Evolutionary conservation across 2,113 vertebrate genomes (phyloP).

Genomic region (Rhodinocichla rosea): DNA sequence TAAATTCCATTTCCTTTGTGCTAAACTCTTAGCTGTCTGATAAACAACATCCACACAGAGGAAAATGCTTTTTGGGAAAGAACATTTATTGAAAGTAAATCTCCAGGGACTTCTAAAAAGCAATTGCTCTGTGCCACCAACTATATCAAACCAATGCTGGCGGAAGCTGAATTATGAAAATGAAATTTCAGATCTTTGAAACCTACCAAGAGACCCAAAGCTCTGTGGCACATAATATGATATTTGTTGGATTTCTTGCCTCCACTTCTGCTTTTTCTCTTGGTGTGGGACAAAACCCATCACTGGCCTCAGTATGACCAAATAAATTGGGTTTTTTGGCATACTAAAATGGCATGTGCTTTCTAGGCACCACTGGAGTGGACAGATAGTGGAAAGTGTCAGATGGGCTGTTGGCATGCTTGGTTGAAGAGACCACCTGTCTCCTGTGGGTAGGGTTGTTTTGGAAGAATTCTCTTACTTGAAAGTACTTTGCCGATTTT

Average conservation of each 20-base stretch:
- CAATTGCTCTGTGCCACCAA: background rate
- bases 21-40: background rate
- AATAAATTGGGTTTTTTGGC: rapidly evolving
- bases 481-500: background rate
- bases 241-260: background rate
- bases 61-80: background rate
- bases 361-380: background rate
- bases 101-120: background rate
- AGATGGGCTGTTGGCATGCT: background rate
- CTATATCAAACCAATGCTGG: background rate
- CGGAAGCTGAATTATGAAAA: background rate
- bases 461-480: background rate
- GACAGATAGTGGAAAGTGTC: background rate
- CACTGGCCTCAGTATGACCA: background rate
- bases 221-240: background rate
- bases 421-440: background rate
- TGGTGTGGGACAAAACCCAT: background rate
- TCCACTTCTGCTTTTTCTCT: background rate
- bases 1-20: background rate
- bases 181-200: background rate
- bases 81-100: background rate
- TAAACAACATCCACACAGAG: background rate
- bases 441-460: background rate
- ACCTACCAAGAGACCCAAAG: background rate
- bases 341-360: background rate